phyloP scores from a whole-genome alignment of 1,140 invertebrate genomes.

The Drosophila neocordata region DNA sequence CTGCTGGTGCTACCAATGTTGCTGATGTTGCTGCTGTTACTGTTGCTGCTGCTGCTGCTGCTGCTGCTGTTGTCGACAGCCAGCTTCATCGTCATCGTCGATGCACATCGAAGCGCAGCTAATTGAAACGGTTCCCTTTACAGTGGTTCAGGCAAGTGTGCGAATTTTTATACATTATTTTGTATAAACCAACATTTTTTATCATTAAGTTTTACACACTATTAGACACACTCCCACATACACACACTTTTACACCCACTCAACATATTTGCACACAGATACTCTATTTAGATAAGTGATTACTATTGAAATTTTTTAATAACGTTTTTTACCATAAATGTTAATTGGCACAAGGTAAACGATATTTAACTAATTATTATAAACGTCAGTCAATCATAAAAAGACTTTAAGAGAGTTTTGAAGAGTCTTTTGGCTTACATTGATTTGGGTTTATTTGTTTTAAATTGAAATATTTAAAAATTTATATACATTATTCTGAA shows the following conservation, averaged over 20 bases:
- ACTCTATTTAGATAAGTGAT: background rate
- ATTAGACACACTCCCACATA: background rate
- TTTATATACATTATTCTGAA: background rate
- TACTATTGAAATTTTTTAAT: background rate
- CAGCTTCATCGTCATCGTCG: slow-evolving; percentile 55
- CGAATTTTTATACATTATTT: background rate
- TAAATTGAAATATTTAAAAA: background rate
- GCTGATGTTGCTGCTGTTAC: too few species aligned
- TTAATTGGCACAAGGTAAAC: slow-evolving; percentile 5
- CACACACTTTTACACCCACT: background rate
- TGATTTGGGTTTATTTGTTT: background rate
- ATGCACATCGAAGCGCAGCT: slow-evolving; percentile 79
- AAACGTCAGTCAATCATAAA: background rate
- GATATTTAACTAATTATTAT: background rate
- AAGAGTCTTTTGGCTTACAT: background rate
- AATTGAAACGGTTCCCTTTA: slow-evolving; percentile 68
- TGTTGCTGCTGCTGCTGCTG: slow-evolving; percentile 18
- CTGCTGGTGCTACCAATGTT: slow-evolving; percentile 8
- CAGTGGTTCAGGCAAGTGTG: slow-evolving; percentile 42
- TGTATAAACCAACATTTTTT: background rate
- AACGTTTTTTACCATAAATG: background rate
- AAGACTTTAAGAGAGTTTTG: background rate
- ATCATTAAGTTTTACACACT: slow-evolving; percentile 12
- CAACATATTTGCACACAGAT: background rate
- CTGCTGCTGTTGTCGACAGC: slow-evolving; percentile 58